phyloP scores from a whole-genome alignment of 2,113 vertebrate genomes.

The Aptenodytes patagonicus region DNA sequence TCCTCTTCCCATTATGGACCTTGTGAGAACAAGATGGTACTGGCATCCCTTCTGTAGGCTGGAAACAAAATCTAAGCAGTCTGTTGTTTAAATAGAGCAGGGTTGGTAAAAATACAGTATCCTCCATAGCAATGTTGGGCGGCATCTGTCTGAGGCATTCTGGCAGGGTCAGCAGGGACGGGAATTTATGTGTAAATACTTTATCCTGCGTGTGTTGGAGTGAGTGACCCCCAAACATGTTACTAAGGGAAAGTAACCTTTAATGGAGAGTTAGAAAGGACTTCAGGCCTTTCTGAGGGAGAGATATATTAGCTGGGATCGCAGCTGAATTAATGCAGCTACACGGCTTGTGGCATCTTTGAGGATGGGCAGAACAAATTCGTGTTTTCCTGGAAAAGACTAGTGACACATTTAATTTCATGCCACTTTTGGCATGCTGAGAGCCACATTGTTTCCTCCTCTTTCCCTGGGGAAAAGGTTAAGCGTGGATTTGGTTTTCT shows the following conservation, averaged over 20 bases:
- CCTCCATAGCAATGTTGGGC: neutral
- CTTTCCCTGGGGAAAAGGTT: neutral
- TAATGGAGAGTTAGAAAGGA: neutral
- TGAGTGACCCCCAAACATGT: neutral
- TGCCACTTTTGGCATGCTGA: neutral
- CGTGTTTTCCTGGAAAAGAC: constrained; percentile 32
- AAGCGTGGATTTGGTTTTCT: neutral
- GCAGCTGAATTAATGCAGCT: constrained; percentile 28
- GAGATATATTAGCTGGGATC: neutral
- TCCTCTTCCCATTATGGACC: neutral
- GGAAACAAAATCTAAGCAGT: neutral
- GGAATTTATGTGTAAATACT: neutral
- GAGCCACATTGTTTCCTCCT: constrained; percentile 24
- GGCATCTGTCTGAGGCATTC: neutral
- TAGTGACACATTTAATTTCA: constrained; percentile 34
- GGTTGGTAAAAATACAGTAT: neutral
- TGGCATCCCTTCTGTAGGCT: neutral
- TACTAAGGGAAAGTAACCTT: neutral
- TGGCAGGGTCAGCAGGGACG: neutral
- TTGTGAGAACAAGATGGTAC: neutral
- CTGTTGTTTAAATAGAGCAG: neutral
- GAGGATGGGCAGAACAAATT: constrained; percentile 36
- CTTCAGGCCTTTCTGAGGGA: neutral
- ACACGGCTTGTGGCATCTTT: constrained; percentile 23
- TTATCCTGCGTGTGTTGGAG: neutral